Evolutionary conservation across 1,140 invertebrate species (phyloP), one percentile per base, ranked within the genome.

Genomic region (Eciton burchellii): DNA sequence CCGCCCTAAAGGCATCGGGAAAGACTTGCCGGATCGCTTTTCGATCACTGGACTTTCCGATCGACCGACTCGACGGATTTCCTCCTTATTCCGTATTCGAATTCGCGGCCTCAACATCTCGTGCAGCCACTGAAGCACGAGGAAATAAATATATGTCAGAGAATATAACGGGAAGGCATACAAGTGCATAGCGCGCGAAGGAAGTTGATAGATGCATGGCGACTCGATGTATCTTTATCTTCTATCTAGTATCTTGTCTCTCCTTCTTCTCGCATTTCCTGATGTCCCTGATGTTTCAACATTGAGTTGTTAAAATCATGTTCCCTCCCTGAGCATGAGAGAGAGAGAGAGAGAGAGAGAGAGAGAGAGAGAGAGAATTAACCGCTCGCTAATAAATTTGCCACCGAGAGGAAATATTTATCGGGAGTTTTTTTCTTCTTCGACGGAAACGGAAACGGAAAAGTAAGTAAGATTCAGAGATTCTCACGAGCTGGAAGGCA

Each of bases 101-200:
- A 66, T 68, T n/a, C 62, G 60, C 54, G 73, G n/a, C 29, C 47
- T 45, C 29, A 11, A 14, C 54, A 47, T 60, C 8, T 79, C 66
- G 68, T 81, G 68, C 14, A 45, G 41, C 11, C 76, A 62, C 57
- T 35, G 43, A 47, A 59, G 59, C 70, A 79, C 65, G 72, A 43
- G 52, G 45, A 81, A 56, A 59, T 82, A 62, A 81, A 84, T 84
- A 79, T 76, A 63, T 76, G 63, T 76, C 26, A 49, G 14, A 63
- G 14, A 35, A n/a, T n/a, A n/a, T 76, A 85, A 82, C 84, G 65
- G 45, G 73, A 63, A 74, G 24, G 52, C 43, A 73, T 19, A 24
- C 52, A 82, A 65, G 62, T 24, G 41, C 21, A n/a, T 29, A 4
- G 21, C 16, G 47, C 12, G 19, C 12, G 43, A 21, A 19, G 52